phyloP scores from a whole-genome alignment of 2,888 invertebrate genomes.

The Xylota sylvarum region DNA sequence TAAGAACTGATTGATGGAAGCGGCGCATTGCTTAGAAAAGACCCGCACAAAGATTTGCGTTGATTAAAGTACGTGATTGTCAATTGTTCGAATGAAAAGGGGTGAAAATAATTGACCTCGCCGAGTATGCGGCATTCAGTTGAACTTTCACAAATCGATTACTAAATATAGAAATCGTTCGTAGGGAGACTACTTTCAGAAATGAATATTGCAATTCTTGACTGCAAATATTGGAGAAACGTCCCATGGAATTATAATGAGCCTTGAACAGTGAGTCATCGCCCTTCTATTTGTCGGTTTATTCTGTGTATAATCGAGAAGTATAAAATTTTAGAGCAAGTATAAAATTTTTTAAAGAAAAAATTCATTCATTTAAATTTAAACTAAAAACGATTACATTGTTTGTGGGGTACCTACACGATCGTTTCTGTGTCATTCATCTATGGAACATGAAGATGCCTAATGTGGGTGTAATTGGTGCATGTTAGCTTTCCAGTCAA shows the following conservation, averaged over 20 bases:
- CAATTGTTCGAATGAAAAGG: slow-evolving; percentile 49
- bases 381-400: background rate
- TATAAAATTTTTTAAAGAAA: slow-evolving; percentile 9
- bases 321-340: background rate
- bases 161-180: no score
- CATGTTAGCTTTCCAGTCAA: background rate
- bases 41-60: slow-evolving; percentile 39
- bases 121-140: background rate
- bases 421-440: background rate
- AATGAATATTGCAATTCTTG: background rate
- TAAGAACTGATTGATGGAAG: slow-evolving; percentile 46
- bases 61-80: slow-evolving; percentile 12
- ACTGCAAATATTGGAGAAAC: background rate
- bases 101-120: slow-evolving; percentile 57
- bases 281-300: background rate
- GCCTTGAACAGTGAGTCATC: background rate
- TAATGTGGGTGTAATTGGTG: slow-evolving; percentile 8
- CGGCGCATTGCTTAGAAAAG: background rate
- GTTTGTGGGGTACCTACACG: background rate
- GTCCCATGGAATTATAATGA: background rate
- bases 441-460: background rate
- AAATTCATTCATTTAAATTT: background rate
- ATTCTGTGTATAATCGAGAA: background rate
- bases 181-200: background rate
- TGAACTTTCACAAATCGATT: background rate